phyloP scores from a whole-genome alignment of 2,797 vertebrate genomes.

The Tokudaia muenninki region DNA sequence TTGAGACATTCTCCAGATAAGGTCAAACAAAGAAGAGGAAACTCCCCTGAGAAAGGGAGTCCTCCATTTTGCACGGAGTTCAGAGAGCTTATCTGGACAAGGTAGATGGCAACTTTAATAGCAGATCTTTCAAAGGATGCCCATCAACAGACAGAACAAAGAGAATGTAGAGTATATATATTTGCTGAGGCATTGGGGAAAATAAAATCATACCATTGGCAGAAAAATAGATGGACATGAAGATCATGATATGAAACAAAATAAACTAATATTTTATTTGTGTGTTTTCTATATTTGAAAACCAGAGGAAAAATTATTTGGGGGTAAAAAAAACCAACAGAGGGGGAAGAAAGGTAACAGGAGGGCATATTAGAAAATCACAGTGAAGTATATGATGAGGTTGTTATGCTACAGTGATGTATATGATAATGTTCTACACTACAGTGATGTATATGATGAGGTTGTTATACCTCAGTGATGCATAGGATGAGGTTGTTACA shows the following conservation, averaged over 20 bases:
- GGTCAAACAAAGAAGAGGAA: too few species aligned
- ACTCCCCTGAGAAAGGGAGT: too few species aligned
- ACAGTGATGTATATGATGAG: too few species aligned
- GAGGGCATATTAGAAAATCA: background rate
- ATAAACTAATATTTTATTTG: background rate
- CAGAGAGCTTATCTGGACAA: too few species aligned
- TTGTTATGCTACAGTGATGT: too few species aligned
- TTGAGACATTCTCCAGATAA: too few species aligned
- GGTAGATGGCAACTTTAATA: too few species aligned
- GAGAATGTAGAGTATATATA: background rate
- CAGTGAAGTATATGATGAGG: background rate
- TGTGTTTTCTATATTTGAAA: background rate
- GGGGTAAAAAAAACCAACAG: background rate
- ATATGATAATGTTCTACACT: too few species aligned
- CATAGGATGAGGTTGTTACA: too few species aligned
- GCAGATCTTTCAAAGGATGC: too few species aligned
- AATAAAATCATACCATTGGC: background rate
- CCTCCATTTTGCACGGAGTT: too few species aligned
- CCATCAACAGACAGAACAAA: background rate
- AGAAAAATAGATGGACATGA: background rate
- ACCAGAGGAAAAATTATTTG: background rate
- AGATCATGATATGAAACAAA: background rate
- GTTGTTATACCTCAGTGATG: too few species aligned
- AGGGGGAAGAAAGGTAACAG: background rate
- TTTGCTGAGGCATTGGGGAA: background rate